Evolutionary conservation across 2,888 invertebrate genomes (phyloP).

Genomic region (Zaprionus obscuricornis): DNA sequence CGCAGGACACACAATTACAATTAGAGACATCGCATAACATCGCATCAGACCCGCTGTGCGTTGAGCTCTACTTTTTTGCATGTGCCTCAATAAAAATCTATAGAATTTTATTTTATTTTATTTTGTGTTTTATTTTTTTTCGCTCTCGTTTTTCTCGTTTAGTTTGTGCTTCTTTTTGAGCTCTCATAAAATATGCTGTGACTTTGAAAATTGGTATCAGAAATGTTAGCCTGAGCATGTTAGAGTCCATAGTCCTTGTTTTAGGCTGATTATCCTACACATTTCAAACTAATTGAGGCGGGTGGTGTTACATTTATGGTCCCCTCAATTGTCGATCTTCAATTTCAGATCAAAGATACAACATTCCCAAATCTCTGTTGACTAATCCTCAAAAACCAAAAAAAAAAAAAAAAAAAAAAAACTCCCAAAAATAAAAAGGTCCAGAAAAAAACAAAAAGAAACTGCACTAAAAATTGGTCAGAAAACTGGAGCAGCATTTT

Average conservation of each 20-base stretch:
- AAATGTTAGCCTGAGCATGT: too few species aligned
- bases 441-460: slow-evolving; percentile 21
- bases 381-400: slow-evolving; percentile 33
- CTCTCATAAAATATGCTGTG: slow-evolving; percentile 37
- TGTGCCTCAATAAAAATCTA: slow-evolving; percentile 57
- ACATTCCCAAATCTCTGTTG: slow-evolving; percentile 24
- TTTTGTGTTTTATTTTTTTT: not conserved
- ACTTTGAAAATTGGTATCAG: slow-evolving; percentile 21
- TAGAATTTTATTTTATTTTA: slow-evolving; percentile 32
- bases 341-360: too few species aligned
- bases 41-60: slow-evolving; percentile 47
- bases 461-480: slow-evolving; percentile 65
- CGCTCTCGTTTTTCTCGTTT: not conserved
- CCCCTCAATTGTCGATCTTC: too few species aligned
- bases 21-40: slow-evolving; percentile 14
- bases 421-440: too few species aligned
- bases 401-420: not conserved
- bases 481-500: slow-evolving; percentile 62
- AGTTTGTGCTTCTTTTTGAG: slow-evolving; percentile 13
- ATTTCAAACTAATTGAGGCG: slow-evolving; percentile 72
- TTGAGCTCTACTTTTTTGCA: slow-evolving; percentile 61
- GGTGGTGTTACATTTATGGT: slow-evolving; percentile 58
- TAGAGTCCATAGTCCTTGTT: not conserved
- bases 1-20: slow-evolving; percentile 15
- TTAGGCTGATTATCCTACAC: slow-evolving; percentile 37